Percentiles rank a stretch among this genome's conserved stretches.
phyloP scores from a whole-genome alignment of 2,113 vertebrate genomes.

The human (Homo sapiens) region DNA sequence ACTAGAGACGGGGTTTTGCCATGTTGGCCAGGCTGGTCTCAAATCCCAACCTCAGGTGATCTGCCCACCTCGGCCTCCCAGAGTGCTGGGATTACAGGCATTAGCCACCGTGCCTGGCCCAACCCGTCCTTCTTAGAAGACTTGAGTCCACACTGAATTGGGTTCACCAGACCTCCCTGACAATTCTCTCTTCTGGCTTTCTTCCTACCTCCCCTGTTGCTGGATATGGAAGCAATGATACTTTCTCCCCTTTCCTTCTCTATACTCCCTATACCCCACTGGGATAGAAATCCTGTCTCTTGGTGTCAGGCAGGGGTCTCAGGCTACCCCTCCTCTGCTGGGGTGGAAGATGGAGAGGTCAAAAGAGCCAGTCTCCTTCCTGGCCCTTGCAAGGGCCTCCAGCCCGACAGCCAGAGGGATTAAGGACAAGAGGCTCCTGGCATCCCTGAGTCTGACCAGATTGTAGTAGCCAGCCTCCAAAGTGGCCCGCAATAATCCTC shows the following conservation, averaged over 20 bases:
- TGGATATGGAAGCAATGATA: neutral
- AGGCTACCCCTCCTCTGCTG: neutral
- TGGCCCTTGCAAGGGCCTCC: neutral
- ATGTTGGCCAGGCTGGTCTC: no score
- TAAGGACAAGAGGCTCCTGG: conserved; percentile 48
- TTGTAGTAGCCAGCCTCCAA: neutral
- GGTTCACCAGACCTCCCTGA: neutral
- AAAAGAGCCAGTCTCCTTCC: neutral
- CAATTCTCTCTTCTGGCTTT: neutral
- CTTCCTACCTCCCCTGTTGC: accelerated
- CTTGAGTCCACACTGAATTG: neutral
- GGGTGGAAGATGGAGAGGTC: neutral
- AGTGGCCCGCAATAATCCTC: neutral
- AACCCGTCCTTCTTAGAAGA: neutral
- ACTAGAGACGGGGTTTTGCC: no score
- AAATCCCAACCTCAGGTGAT: no score
- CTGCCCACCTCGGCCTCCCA: no score
- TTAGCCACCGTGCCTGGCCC: no score
- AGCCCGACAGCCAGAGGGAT: conserved; percentile 22
- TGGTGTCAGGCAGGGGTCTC: neutral
- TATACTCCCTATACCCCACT: neutral
- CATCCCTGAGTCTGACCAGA: conserved; percentile 51
- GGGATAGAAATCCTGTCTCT: neutral
- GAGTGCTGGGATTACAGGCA: no score
- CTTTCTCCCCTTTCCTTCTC: neutral